Percentiles rank a stretch among this genome's conserved stretches.
Evolutionary conservation across 2,888 invertebrate species (phyloP).

Genomic region (Drosophila neonasuta): DNA sequence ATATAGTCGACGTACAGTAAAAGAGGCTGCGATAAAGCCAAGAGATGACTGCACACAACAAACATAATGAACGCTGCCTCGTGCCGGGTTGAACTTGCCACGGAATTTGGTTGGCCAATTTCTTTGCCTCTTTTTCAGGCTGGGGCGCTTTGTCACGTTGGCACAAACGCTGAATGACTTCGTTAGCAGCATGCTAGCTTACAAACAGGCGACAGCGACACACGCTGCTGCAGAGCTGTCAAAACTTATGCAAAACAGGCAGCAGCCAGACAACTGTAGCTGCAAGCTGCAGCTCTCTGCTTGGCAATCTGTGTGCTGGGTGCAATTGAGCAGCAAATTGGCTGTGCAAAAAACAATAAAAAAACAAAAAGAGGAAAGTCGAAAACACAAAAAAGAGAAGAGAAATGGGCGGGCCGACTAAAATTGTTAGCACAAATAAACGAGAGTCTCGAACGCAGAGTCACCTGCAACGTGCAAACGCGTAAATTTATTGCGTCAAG

Average conservation of each 20-base stretch:
- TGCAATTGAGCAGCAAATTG: conserved; percentile 79
- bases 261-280: conserved; percentile 10
- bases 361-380: background rate
- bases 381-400: background rate
- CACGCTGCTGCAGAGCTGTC: conserved; percentile 56
- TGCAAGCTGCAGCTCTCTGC: conserved; percentile 7
- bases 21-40: conserved; percentile 25
- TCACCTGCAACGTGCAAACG: conserved; percentile 71
- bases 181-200: conserved; percentile 59
- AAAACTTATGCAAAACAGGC: conserved; percentile 77
- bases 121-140: conserved; percentile 31
- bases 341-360: conserved; percentile 34
- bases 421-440: conserved; percentile 77
- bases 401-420: conserved; percentile 28
- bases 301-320: conserved; percentile 54
- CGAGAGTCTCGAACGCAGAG: conserved; percentile 40
- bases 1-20: background rate
- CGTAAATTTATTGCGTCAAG: conserved; percentile 64
- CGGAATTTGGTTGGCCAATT: conserved; percentile 28
- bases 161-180: conserved; percentile 72
- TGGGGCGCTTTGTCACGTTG: conserved; percentile 51
- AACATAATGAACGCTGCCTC: conserved; percentile 70
- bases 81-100: conserved; percentile 53
- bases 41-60: conserved; percentile 34
- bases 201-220: conserved; percentile 28